Percentiles rank a stretch among this genome's conserved stretches.
These are phyloP conservation scores for Rhamnusium bicolor DNA, from an alignment of 2,888 invertebrate genomes.

Conservation along the genomic window DNA sequence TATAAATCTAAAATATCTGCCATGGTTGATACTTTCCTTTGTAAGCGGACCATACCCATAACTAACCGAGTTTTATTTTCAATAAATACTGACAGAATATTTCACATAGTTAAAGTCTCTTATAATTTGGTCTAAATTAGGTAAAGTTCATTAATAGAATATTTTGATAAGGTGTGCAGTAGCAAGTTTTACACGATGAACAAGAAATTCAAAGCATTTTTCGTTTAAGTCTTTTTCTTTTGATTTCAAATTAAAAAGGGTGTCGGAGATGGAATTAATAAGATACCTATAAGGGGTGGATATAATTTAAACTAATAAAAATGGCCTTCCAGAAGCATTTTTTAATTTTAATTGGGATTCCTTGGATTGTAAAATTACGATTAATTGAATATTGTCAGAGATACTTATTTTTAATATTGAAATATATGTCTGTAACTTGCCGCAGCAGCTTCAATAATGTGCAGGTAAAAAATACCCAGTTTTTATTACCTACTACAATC, in stretches of 20 bases:
- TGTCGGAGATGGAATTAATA: slow-evolving; percentile 44
- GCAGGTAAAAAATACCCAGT: neutral
- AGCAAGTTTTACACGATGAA: slow-evolving; percentile 38
- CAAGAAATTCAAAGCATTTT: slow-evolving; percentile 31
- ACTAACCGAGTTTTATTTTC: slow-evolving; percentile 28
- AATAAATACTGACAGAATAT: slow-evolving; percentile 33
- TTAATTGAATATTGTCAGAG: slow-evolving; percentile 5
- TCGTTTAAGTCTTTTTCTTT: slow-evolving; percentile 24
- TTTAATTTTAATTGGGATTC: slow-evolving; percentile 38
- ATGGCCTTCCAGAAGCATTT: slow-evolving; percentile 22
- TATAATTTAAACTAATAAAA: slow-evolving; percentile 36
- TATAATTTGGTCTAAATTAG: slow-evolving; percentile 53
- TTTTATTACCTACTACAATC: too few species aligned
- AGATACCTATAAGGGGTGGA: slow-evolving; percentile 37
- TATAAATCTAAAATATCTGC: slow-evolving; percentile 35
- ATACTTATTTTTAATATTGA: slow-evolving; percentile 4
- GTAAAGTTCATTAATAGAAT: slow-evolving; percentile 43
- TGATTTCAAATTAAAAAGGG: slow-evolving; percentile 39
- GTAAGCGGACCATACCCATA: slow-evolving; percentile 26
- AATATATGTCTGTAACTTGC: neutral
- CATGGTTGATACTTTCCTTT: slow-evolving; percentile 24
- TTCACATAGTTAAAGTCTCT: slow-evolving; percentile 37
- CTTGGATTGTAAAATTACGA: slow-evolving; percentile 27
- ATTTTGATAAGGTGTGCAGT: slow-evolving; percentile 47
- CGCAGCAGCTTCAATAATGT: neutral